These are phyloP conservation scores for Meandrusa payeni DNA, from an alignment of 2,888 invertebrate genomes.

Conservation along the genomic window DNA sequence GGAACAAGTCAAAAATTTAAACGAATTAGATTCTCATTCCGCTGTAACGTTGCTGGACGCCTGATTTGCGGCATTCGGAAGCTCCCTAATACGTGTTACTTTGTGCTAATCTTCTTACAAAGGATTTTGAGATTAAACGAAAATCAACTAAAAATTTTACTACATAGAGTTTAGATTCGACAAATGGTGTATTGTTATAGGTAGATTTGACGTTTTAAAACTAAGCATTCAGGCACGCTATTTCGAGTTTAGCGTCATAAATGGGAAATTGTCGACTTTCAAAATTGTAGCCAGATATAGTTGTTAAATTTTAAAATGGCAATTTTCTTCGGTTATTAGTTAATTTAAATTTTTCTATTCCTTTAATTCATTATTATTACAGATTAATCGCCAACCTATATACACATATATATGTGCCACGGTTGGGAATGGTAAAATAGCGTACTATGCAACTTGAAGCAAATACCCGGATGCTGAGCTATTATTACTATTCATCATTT, in stretches of 20 bases:
- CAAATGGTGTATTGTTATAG: slow-evolving; percentile 40
- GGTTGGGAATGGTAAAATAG: no score
- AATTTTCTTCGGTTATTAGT: no score
- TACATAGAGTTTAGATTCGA: slow-evolving; percentile 33
- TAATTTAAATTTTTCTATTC: no score
- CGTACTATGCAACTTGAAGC: no score
- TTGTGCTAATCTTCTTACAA: slow-evolving; percentile 67
- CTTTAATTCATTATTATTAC: no score
- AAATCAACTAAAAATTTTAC: slow-evolving; percentile 33
- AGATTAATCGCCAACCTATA: no score
- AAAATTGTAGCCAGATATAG: slow-evolving; percentile 15
- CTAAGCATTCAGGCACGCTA: slow-evolving; percentile 61
- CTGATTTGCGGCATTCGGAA: slow-evolving; percentile 73
- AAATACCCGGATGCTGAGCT: no score
- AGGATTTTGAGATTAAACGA: slow-evolving; percentile 31
- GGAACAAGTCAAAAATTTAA: slow-evolving; percentile 22
- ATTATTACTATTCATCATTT: no score
- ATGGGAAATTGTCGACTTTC: slow-evolving; percentile 61
- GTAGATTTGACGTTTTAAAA: slow-evolving; percentile 55
- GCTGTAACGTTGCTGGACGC: slow-evolving; percentile 39
- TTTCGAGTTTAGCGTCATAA: slow-evolving; percentile 56
- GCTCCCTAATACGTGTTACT: slow-evolving; percentile 72
- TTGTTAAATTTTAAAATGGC: slow-evolving; percentile 23
- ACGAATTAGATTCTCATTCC: slow-evolving; percentile 34
- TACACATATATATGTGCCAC: no score